A percentile compares a stretch with the other conserved stretches of the same genome.
These are phyloP conservation scores for Campylomormyrus numenius DNA, from an alignment of 2,113 vertebrate genomes.

Conservation along the genomic window DNA sequence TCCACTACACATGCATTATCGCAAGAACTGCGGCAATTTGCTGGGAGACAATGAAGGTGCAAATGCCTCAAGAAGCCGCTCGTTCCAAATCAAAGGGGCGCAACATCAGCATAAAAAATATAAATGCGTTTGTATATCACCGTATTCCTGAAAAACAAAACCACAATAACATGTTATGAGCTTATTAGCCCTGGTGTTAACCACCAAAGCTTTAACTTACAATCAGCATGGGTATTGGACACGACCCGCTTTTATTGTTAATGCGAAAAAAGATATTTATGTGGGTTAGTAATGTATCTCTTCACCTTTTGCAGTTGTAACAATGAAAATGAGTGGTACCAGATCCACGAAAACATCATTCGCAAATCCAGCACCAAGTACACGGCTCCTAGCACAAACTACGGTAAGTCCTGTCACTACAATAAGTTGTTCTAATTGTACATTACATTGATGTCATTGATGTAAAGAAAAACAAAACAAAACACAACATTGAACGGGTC, in stretches of 20 bases:
- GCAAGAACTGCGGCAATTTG: background rate
- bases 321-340: conserved; percentile 96
- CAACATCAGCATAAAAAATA: background rate
- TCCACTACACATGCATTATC: background rate
- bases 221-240: background rate
- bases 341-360: conserved; percentile 97
- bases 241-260: background rate
- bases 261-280: background rate
- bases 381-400: conserved; percentile 91
- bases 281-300: background rate
- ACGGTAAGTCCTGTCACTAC: conserved; percentile 63
- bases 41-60: background rate
- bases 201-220: background rate
- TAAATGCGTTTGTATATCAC: background rate
- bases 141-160: background rate
- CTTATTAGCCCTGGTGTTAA: background rate
- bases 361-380: conserved; percentile 97
- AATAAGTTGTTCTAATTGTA: background rate
- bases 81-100: background rate
- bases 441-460: background rate
- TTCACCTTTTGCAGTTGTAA: conserved; percentile 71
- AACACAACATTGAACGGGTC: background rate
- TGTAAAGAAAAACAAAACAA: conserved; percentile 9
- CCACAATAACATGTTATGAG: background rate
- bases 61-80: background rate